Evolutionary conservation across 2,797 vertebrate genomes (phyloP), one percentile per base, ranked within the genome.

Genomic region (Artibeus lituratus): DNA sequence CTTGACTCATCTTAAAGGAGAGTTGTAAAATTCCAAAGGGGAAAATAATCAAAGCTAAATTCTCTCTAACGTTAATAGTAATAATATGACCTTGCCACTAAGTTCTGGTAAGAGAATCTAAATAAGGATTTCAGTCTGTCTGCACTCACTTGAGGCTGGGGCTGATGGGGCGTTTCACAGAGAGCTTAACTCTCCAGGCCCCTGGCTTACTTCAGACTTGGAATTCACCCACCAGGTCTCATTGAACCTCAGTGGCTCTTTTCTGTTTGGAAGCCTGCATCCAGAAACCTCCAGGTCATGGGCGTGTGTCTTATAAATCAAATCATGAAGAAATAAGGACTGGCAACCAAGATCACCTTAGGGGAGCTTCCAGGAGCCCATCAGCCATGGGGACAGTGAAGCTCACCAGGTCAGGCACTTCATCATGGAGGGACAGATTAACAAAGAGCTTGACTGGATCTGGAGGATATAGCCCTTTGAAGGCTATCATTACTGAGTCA

Each of bases 211-310:
- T 2, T 21, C 0, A 4, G 35, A 69, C 29, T 62, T 94, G 85
- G 62, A 91, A 94, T 19, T 81, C 47, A 86, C 67, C 18, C 69
- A 94, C 24, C n/a, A 94, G 73, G 16, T 92, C 67, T 86, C 87
- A 89, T 76, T 67, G 74, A 93, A 80, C 47, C 83, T 96, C 87
- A 82, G 83, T 93, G 74, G 37, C 39, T 94, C 74, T 92, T 74
- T 95, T 96, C 92, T 86, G 14, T 94, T 89, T 55, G 42, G 55
- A 86, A 55, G 55, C 10, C 67, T 2, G 51, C 5, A 6, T 78
- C 85, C 88, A 94, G 82, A 92, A 86, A 73, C 82, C 86, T 93
- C n/a, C 70, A 55, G 85, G 74, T 94, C 82, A 94, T 84, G 92
- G 85, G 73, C 0, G 3, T 88, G 42, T 91, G 47, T 91, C 86